Percentiles rank a stretch among this genome's conserved stretches.
phyloP scores from a whole-genome alignment of 2,797 vertebrate species.

The Gallinago solitaria region DNA sequence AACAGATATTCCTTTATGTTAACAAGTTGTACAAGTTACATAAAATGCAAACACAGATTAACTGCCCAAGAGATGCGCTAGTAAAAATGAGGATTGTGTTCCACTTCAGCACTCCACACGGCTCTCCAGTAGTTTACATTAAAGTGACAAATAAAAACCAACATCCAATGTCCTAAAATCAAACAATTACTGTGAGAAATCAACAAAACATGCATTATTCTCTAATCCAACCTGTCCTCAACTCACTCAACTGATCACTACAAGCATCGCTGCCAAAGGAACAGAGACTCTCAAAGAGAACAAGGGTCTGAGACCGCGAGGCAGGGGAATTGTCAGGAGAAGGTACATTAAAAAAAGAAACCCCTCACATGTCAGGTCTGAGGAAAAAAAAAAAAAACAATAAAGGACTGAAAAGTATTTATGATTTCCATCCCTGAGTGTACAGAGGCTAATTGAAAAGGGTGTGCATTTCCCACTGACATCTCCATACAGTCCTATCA shows the following conservation, averaged over 20 bases:
- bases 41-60: neutral
- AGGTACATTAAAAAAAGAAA: neutral
- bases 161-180: neutral
- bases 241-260: neutral
- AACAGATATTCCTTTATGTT: accelerated
- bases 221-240: neutral
- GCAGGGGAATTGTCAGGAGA: neutral
- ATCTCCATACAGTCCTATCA: neutral
- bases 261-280: neutral
- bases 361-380: neutral
- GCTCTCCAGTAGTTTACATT: neutral
- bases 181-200: neutral
- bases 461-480: neutral
- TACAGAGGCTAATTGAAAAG: neutral
- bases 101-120: neutral
- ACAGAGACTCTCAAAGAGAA: neutral
- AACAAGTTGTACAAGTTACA: neutral
- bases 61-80: neutral
- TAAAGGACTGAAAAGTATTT: neutral
- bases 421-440: neutral
- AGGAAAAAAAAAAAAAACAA: neutral
- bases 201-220: neutral
- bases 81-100: neutral
- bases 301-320: accelerated
- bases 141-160: neutral